These are phyloP conservation scores for Mizuhopecten yessoensis DNA, from an alignment of 1,140 invertebrate genomes.

Conservation along the genomic window DNA sequence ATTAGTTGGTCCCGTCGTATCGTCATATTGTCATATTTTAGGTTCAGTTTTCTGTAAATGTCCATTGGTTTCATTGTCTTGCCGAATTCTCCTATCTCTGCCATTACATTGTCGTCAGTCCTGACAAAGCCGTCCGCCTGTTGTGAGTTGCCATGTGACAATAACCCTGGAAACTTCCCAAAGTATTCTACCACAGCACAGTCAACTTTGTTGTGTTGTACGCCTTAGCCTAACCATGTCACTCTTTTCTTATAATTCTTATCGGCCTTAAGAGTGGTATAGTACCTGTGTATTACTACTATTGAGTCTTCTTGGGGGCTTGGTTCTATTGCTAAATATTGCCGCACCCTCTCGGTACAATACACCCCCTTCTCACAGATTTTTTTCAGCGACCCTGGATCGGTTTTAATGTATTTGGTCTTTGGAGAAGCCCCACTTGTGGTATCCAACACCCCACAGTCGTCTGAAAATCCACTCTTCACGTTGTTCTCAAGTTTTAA, in stretches of 20 bases:
- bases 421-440: constrained; percentile 50
- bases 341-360: neutral
- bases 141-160: constrained; percentile 42
- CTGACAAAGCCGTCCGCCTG: constrained; percentile 25
- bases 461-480: constrained; percentile 58
- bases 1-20: neutral
- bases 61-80: constrained; percentile 49
- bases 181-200: constrained; percentile 62
- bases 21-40: constrained; percentile 48
- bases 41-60: constrained; percentile 6
- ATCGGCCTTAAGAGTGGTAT: constrained; percentile 49
- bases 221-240: constrained; percentile 49
- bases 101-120: constrained; percentile 47
- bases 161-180: constrained; percentile 53
- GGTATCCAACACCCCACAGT: constrained; percentile 63
- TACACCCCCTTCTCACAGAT: constrained; percentile 41
- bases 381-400: neutral
- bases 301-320: constrained; percentile 36
- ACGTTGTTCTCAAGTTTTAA: constrained; percentile 20
- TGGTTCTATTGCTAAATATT: constrained; percentile 42
- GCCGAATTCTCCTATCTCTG: constrained; percentile 43
- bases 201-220: too few relatives aligned
- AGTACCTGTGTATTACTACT: constrained; percentile 40
- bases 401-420: constrained; percentile 25
- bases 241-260: too few relatives aligned